A percentile compares a stretch with the other conserved stretches of the same genome.
Evolutionary conservation across 2,113 vertebrate species (phyloP).

Genomic region (Urocynchramus pylzowi): DNA sequence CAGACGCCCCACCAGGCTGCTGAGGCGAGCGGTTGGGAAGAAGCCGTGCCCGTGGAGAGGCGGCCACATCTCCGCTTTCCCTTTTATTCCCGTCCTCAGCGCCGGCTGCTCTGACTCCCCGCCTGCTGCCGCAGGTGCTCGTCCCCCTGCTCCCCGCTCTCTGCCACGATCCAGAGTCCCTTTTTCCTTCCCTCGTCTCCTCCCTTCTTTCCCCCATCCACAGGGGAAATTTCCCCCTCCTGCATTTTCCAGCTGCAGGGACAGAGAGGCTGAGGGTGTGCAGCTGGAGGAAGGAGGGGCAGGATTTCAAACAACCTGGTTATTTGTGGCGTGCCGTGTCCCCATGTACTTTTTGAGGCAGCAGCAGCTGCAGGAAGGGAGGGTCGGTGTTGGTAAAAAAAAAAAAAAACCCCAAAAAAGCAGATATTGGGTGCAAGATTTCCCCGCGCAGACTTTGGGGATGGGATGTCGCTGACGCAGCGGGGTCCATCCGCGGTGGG

Average conservation of each 20-base stretch:
- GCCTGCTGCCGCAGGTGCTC: neutral
- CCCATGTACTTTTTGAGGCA: neutral
- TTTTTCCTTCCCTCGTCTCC: neutral
- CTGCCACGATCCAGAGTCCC: fast-evolving
- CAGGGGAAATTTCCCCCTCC: neutral
- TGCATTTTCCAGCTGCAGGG: neutral
- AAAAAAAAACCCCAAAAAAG: neutral
- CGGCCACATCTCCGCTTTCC: fast-evolving
- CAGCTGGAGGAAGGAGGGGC: neutral
- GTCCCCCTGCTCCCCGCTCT: neutral
- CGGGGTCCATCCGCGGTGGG: neutral
- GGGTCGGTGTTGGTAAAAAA: neutral
- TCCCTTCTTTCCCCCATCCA: neutral
- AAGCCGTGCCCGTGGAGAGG: neutral
- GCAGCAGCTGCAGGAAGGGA: neutral
- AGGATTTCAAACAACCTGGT: neutral
- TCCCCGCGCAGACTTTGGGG: fast-evolving
- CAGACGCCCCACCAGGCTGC: neutral
- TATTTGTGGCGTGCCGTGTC: neutral
- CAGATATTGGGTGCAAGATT: neutral
- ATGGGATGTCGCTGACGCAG: neutral
- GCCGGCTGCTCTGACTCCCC: neutral
- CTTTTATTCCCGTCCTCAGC: neutral
- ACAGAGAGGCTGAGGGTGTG: neutral
- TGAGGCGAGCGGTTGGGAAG: neutral